Evolutionary conservation across 2,888 invertebrate species (phyloP).

Genomic region (Arctia plantaginis): DNA sequence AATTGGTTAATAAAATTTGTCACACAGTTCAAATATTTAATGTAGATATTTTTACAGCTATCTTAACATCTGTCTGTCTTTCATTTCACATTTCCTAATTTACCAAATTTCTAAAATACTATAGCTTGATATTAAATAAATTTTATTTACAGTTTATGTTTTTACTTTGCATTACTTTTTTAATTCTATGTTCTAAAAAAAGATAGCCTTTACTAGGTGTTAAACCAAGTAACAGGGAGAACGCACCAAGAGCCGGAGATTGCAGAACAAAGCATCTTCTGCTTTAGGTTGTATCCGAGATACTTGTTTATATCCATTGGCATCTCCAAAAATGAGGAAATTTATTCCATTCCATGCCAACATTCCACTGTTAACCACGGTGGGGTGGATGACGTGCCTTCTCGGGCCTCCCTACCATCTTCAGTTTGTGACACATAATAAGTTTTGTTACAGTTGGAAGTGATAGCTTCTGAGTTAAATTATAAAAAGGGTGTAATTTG

Average conservation of each 20-base stretch:
- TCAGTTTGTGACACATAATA: not conserved
- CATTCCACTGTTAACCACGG: not conserved
- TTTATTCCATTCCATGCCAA: not conserved
- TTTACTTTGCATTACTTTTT: too few relatives aligned
- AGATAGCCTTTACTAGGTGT: too few relatives aligned
- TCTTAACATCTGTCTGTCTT: too few relatives aligned
- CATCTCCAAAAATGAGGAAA: not conserved
- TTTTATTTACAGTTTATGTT: too few relatives aligned
- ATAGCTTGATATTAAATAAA: too few relatives aligned
- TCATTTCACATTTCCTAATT: too few relatives aligned
- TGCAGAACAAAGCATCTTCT: not conserved
- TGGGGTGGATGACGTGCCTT: not conserved
- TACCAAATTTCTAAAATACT: too few relatives aligned
- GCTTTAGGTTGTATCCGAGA: not conserved
- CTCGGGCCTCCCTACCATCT: not conserved
- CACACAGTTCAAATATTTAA: not conserved
- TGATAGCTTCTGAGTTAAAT: not conserved
- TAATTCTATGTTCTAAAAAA: too few relatives aligned
- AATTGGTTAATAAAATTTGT: not conserved
- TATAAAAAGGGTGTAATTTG: not conserved
- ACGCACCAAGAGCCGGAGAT: not conserved
- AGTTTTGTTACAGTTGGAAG: not conserved
- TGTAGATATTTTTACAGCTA: too few relatives aligned
- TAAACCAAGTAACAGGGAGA: too few relatives aligned
- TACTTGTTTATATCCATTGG: too few relatives aligned